Evolutionary conservation across 1,140 invertebrate species (phyloP), one percentile per base, ranked within the genome.

Genomic region (Coptotermes formosanus): DNA sequence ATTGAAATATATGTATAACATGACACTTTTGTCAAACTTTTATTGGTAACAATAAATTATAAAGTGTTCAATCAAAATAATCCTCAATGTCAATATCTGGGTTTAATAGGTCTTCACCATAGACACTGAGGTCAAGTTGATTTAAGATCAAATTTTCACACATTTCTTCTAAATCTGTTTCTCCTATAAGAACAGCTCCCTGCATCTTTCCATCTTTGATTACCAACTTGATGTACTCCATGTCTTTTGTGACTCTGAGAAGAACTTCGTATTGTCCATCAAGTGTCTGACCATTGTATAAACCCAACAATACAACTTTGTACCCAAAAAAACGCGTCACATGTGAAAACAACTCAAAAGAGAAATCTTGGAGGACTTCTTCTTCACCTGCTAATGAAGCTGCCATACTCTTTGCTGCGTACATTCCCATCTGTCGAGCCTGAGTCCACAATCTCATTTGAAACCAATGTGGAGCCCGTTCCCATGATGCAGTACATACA

Each of bases 361-460:
- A 98, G 91, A 99, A 98, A 90, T 99, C 98, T 92, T 96, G 94
- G 59, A 95, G 91, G 43, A 96, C 93, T 86, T 93, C 91, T n/a
- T n/a, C 16, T 91, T 96, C 94, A 23, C 93, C 91, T 32, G 90
- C 92, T 3, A 93, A 89, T 83, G 91, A 91, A 6, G 94, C 94
- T 87, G 94, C 92, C 97, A 99, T 99, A 87, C 95, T 95, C 90
- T 97, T 96, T 0, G 97, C 98, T 25, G 96, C 97, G 92, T 98
- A 99, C 81, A 93, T 92, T 21, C 98, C 99, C 98, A 99, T 99
- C 91, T 99, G 98, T 87, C 97, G 91, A 0, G 98, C 99, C 92
- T 99, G 99, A 11, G 97, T 98, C 99, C 99, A 99, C 3, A 99
- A 90, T 83, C 98, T 93, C 95, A 99, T 98, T 92, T 99, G 98